These are phyloP conservation scores for Linurgus olivaceus DNA, from an alignment of 2,797 vertebrate genomes.

Conservation along the genomic window DNA sequence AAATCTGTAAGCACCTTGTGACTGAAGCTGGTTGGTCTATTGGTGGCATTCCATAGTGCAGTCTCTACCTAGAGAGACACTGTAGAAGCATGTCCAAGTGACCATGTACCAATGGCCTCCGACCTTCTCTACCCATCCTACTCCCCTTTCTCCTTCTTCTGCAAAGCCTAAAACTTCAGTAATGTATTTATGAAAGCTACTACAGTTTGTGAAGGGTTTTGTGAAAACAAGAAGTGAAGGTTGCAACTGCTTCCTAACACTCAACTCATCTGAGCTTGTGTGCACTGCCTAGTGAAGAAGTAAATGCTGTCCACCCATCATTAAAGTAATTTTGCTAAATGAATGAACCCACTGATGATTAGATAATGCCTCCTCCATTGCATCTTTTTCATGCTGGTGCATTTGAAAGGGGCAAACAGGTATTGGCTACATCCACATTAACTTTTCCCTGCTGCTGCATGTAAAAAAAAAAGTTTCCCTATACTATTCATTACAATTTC, in stretches of 20 bases:
- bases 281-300: background rate
- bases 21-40: background rate
- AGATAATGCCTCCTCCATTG: background rate
- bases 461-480: background rate
- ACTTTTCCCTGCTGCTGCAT: background rate
- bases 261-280: background rate
- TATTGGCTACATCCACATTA: background rate
- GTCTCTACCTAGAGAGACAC: background rate
- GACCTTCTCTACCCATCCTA: background rate
- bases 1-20: background rate
- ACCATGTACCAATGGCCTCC: fast-evolving
- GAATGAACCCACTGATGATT: background rate
- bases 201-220: background rate
- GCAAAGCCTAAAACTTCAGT: background rate
- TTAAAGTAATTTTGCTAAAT: background rate
- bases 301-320: background rate
- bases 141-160: background rate
- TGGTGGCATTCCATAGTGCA: background rate
- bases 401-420: background rate
- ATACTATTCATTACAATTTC: background rate
- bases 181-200: background rate
- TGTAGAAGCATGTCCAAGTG: background rate
- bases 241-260: background rate
- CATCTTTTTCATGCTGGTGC: background rate
- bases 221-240: background rate